Percentiles rank a stretch among this genome's conserved stretches.
Conservation (phyloP, 2,113 vertebrate genomes). For the Pseudonaja textilis region DNA sequence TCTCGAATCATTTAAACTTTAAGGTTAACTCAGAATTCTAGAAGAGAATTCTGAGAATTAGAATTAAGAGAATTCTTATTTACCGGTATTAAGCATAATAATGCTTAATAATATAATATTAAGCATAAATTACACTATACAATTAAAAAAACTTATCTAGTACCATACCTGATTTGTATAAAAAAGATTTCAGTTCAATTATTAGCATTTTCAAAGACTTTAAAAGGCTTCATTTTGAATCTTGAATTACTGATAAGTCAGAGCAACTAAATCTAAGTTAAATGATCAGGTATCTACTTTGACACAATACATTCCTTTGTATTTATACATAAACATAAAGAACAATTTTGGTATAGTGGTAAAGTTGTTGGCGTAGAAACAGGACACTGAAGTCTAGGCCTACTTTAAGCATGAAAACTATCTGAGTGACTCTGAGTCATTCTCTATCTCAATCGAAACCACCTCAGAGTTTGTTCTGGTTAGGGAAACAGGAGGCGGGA, state of each 20-base stretch:
- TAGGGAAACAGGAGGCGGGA: neutral
- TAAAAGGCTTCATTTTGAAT: neutral
- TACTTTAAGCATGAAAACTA: neutral
- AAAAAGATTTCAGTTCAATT: neutral
- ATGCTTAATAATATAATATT: too few relatives aligned
- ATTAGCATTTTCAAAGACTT: neutral
- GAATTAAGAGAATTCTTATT: too few relatives aligned
- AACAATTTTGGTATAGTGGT: neutral
- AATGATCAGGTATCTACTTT: neutral
- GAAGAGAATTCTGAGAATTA: neutral
- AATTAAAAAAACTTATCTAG: neutral
- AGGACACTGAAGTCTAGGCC: neutral
- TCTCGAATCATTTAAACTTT: neutral
- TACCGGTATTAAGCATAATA: too few relatives aligned
- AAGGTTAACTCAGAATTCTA: neutral
- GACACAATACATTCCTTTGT: neutral
- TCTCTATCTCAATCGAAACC: neutral
- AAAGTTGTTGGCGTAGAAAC: neutral
- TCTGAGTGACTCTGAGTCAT: neutral
- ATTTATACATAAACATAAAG: neutral
- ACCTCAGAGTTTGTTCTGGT: neutral
- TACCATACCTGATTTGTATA: neutral
- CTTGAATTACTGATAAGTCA: neutral
- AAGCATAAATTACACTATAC: neutral
- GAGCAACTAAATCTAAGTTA: neutral